phyloP scores from a whole-genome alignment of 1,140 invertebrate genomes.

The Drosophila virilis region DNA sequence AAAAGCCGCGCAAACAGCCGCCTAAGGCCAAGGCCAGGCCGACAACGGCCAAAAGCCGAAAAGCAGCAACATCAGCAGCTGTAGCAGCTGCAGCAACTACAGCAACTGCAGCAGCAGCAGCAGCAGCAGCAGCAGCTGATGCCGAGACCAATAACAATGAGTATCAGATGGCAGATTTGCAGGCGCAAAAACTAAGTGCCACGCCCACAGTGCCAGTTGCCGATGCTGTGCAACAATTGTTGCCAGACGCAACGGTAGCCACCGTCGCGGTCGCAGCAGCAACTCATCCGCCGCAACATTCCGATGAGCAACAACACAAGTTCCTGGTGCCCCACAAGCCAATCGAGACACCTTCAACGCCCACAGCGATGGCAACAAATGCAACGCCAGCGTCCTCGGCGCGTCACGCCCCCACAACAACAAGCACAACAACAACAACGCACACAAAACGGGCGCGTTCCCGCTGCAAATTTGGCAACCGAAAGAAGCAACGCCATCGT shows the following conservation, averaged over 20 bases:
- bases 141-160: slow-evolving; percentile 78
- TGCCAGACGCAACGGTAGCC: slow-evolving; percentile 4
- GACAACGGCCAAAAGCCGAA: slow-evolving; percentile 35
- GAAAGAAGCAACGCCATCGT: slow-evolving; percentile 73
- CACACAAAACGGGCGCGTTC: slow-evolving; percentile 71
- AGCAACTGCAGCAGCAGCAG: background rate
- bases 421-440: slow-evolving; percentile 15
- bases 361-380: slow-evolving; percentile 17
- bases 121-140: background rate
- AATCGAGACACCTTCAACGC: slow-evolving; percentile 13
- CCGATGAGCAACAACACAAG: slow-evolving; percentile 66
- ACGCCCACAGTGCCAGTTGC: slow-evolving; percentile 32
- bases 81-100: slow-evolving; percentile 1
- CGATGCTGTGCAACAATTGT: background rate
- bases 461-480: slow-evolving; percentile 77
- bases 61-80: slow-evolving; percentile 2
- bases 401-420: background rate
- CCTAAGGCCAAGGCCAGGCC: slow-evolving; percentile 34
- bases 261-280: slow-evolving; percentile 14
- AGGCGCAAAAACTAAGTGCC: slow-evolving; percentile 57
- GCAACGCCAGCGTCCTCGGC: background rate
- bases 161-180: slow-evolving; percentile 69
- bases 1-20: slow-evolving; percentile 39
- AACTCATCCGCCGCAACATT: slow-evolving; percentile 60
- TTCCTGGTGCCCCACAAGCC: slow-evolving; percentile 58